Evolutionary conservation across 2,888 invertebrate genomes (phyloP).

Genomic region (Oxyscelio sp.): DNA sequence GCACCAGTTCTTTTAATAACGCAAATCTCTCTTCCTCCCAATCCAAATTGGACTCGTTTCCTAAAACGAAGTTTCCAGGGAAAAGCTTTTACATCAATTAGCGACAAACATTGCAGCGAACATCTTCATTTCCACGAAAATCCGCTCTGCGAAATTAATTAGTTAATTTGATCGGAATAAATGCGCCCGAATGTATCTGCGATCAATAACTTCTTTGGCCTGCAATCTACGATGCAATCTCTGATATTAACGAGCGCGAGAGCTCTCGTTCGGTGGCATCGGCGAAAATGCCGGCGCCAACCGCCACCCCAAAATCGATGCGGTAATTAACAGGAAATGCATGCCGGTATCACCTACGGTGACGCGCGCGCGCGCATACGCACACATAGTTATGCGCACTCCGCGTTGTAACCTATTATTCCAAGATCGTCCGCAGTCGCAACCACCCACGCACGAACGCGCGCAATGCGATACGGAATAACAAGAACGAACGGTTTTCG

Average conservation of each 20-base stretch:
- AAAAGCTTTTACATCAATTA: too few relatives aligned
- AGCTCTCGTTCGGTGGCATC: slow-evolving; percentile 39
- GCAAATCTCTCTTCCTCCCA: too few relatives aligned
- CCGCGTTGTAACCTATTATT: slow-evolving; percentile 8
- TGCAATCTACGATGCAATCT: slow-evolving; percentile 51
- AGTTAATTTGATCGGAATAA: slow-evolving; percentile 52
- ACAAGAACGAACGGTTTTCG: too few relatives aligned
- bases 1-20: too few relatives aligned
- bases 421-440: too few relatives aligned
- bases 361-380: slow-evolving; percentile 16
- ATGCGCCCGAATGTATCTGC: slow-evolving; percentile 27
- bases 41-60: too few relatives aligned
- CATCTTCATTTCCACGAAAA: slow-evolving; percentile 27
- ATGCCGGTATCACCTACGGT: slow-evolving; percentile 22
- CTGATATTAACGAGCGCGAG: slow-evolving; percentile 42
- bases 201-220: slow-evolving; percentile 54
- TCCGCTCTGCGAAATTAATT: slow-evolving; percentile 41
- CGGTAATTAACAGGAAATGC: slow-evolving; percentile 57
- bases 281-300: slow-evolving; percentile 46
- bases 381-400: not conserved
- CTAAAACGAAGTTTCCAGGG: too few relatives aligned
- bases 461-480: too few relatives aligned
- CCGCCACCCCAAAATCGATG: slow-evolving; percentile 56
- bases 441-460: too few relatives aligned
- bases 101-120: not conserved